Evolutionary conservation across 2,113 vertebrate genomes (phyloP).

Genomic region (Myiopsitta monachus): DNA sequence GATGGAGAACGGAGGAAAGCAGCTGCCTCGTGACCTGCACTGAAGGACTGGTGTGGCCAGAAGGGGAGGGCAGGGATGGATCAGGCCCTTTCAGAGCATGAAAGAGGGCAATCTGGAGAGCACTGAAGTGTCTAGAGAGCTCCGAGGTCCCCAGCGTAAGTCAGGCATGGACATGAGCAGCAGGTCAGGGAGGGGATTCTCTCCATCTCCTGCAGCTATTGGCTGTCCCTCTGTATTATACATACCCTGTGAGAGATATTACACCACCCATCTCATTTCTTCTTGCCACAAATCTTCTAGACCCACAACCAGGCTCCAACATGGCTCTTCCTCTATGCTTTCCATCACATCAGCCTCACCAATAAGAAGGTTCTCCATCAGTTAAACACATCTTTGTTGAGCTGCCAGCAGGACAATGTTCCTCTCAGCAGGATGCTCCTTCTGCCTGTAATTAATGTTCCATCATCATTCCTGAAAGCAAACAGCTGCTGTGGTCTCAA

Average conservation of each 20-base stretch:
- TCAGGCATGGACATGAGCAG: background rate
- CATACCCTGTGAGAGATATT: fast-evolving
- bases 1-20: fast-evolving
- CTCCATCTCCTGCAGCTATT: background rate
- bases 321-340: background rate
- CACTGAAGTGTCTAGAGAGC: background rate
- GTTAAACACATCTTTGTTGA: background rate
- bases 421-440: background rate
- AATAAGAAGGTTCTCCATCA: fast-evolving
- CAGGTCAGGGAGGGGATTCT: background rate
- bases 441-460: conserved; percentile 31
- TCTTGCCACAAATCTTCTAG: background rate
- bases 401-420: background rate
- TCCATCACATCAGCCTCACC: background rate
- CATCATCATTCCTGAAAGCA: background rate
- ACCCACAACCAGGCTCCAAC: fast-evolving
- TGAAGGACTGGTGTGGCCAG: background rate
- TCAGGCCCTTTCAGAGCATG: background rate
- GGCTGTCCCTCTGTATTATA: background rate
- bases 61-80: background rate
- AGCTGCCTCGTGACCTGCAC: background rate
- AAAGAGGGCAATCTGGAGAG: background rate
- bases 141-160: background rate
- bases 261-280: background rate
- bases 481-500: background rate